phyloP scores from a whole-genome alignment of 2,797 vertebrate species.

The Anisognathus igniventris region DNA sequence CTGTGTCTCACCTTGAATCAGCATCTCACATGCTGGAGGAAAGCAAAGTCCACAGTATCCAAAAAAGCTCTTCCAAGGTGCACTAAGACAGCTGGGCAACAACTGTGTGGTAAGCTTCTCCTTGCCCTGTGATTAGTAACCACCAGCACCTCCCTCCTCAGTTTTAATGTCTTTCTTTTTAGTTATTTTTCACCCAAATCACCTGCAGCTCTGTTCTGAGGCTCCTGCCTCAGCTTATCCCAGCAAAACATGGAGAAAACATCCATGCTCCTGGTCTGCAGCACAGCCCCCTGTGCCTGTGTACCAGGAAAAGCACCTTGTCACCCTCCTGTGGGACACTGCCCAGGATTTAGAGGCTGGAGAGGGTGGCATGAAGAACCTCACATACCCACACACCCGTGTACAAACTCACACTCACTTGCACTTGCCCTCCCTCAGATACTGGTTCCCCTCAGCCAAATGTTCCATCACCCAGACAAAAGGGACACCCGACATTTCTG shows the following conservation, averaged over 20 bases:
- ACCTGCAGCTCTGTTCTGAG: background rate
- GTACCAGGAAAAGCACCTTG: background rate
- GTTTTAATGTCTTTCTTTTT: background rate
- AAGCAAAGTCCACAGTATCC: background rate
- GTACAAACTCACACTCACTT: background rate
- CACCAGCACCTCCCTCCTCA: background rate
- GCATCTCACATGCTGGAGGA: background rate
- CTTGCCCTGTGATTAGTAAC: background rate
- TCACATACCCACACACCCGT: background rate
- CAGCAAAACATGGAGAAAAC: background rate
- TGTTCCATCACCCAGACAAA: accelerated
- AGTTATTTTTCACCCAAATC: background rate
- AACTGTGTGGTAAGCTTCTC: accelerated
- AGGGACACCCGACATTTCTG: background rate
- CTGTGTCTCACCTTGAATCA: background rate
- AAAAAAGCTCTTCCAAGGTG: background rate
- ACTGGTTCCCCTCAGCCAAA: background rate
- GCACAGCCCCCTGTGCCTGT: accelerated
- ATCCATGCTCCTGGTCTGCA: too few species aligned
- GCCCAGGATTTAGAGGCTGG: background rate
- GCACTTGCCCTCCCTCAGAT: background rate
- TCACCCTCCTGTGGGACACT: background rate
- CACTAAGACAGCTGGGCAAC: background rate
- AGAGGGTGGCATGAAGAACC: background rate
- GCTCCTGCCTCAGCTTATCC: background rate